phyloP scores from a whole-genome alignment of 1,140 invertebrate species.

The Hormaphis cornu region DNA sequence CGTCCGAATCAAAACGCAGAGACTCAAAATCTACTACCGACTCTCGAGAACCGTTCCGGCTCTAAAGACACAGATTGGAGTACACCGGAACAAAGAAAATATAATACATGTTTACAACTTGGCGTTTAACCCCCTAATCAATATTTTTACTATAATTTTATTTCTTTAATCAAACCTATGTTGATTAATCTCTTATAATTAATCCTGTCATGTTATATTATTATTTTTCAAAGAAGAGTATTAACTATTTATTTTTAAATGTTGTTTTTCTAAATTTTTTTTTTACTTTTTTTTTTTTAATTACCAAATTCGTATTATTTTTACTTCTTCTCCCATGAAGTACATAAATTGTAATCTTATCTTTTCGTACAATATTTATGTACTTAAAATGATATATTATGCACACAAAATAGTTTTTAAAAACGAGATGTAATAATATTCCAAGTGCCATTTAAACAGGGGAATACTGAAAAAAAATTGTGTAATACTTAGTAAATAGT shows the following conservation, averaged over 20 bases:
- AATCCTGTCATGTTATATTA: not conserved
- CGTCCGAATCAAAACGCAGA: not conserved
- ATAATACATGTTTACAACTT: not conserved
- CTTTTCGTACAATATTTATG: too few species aligned
- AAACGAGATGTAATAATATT: too few species aligned
- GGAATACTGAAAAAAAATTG: too few species aligned
- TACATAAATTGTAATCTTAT: too few species aligned
- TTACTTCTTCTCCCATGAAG: too few species aligned
- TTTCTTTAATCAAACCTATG: slow-evolving; percentile 14
- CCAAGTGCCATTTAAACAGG: too few species aligned
- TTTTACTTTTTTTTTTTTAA: not conserved
- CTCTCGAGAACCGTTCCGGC: slow-evolving; percentile 12
- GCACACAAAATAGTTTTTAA: too few species aligned
- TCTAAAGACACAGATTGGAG: not conserved
- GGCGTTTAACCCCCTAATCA: slow-evolving; percentile 11
- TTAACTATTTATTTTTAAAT: not conserved
- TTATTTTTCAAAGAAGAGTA: slow-evolving; percentile 4
- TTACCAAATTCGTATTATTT: not conserved
- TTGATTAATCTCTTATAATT: slow-evolving; percentile 29
- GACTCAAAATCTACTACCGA: not conserved
- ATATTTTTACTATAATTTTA: not conserved
- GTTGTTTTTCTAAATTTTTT: not conserved
- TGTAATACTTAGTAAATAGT: not conserved
- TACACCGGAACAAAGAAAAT: not conserved
- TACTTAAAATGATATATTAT: too few species aligned